phyloP scores from a whole-genome alignment of 2,797 vertebrate species.

The Falco concolor region DNA sequence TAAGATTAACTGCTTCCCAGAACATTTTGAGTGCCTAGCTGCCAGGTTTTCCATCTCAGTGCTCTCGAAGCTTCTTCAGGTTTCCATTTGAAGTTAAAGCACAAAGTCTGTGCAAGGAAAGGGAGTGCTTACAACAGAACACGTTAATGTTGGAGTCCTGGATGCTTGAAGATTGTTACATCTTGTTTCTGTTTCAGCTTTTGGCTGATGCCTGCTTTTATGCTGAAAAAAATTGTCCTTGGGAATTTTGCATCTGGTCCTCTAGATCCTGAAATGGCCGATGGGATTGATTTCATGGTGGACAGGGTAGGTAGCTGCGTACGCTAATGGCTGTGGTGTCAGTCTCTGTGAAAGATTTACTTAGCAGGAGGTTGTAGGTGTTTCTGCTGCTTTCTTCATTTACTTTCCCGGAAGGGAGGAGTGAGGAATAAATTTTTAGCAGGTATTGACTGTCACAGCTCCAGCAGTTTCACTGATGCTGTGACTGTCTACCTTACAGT shows the following conservation, averaged over 20 bases:
- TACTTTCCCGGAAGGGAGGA: not conserved
- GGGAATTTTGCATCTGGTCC: slow-evolving; percentile 97
- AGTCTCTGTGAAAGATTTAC: not conserved
- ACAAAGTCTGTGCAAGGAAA: not conserved
- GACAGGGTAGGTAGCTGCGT: slow-evolving; percentile 83
- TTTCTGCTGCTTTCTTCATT: not conserved
- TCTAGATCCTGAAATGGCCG: slow-evolving; percentile 92
- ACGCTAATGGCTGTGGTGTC: not conserved
- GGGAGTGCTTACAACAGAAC: not conserved
- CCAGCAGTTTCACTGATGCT: not conserved
- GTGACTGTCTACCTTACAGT: not conserved
- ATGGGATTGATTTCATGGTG: slow-evolving; percentile 99
- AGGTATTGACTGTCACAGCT: not conserved
- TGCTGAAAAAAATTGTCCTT: slow-evolving; percentile 97
- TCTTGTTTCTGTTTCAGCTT: slow-evolving; percentile 79
- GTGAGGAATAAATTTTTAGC: not conserved
- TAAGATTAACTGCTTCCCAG: not conserved
- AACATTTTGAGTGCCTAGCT: not conserved
- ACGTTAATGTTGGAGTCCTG: not conserved
- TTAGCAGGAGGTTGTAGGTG: not conserved
- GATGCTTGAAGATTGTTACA: not conserved
- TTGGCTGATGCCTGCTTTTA: slow-evolving; percentile 97
- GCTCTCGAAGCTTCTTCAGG: not conserved
- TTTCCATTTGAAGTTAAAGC: not conserved
- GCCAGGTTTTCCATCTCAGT: not conserved